Evolutionary conservation across 2,888 invertebrate species (phyloP), one percentile per base, ranked within the genome.

Genomic region (Chloromyia formosa): DNA sequence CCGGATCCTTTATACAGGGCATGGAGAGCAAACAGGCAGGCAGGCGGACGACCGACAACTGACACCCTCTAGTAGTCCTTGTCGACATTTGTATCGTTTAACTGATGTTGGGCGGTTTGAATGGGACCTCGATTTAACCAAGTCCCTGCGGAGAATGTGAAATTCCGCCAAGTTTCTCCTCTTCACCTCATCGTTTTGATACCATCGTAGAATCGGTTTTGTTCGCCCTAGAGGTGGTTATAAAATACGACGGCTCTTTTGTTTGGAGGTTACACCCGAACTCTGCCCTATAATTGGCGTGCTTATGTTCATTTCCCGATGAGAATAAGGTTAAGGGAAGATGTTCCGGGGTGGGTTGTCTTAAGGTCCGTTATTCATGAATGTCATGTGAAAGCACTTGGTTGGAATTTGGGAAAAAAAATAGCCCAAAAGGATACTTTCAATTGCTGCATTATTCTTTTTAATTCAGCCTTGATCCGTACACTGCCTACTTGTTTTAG

Each of bases 281-380:
- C 62, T 14, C 16, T 42, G 42, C 16, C 18, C 16, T 40, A 64
- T 40, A 64, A 64, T 64, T 64, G 62, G 40, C 10, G 62, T 18
- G 20, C 62, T 42, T 64, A 64, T 23, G 42, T 42, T 64, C 42
- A 64, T 64, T 64, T 64, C 40, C n/a, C 62, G 62, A 18, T 40
- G 40, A 40, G 62, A 42, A 64, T 64, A 64, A 40, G 18, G 42
- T 64, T 61, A 40, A 16, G 40, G 40, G 42, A 42, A 23, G 27
- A 35, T 35, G 7, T 35, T 35, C 27, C 2, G 27, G 27, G 7
- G 27, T 35, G 18, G 18, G 10, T 56, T 56, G 14, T 56, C 56
- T 22, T 2, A 4, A 35, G 7, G 7, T 35, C 27, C 7, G 27
- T 4, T 7, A 35, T 4, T 35, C 27, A 7, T 35, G 27, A 35